These are phyloP conservation scores for Sciurus carolinensis DNA, from an alignment of 2,797 vertebrate genomes.

Conservation along the genomic window DNA sequence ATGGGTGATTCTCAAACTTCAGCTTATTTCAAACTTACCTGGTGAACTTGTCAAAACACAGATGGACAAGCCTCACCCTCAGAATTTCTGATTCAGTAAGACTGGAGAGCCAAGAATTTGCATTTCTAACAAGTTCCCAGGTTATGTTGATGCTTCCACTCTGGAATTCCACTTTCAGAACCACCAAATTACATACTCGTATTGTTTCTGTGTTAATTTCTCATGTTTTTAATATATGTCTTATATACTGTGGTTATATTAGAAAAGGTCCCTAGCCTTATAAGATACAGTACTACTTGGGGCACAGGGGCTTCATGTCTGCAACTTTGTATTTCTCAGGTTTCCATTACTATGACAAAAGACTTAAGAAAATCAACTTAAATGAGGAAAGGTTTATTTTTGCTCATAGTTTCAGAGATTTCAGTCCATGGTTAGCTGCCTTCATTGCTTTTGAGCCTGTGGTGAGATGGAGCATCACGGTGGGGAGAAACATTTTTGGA, in stretches of 20 bases:
- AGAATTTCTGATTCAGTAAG: not conserved
- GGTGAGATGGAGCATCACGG: not conserved
- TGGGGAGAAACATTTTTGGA: not conserved
- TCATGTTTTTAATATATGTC: not conserved
- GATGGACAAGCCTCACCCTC: not conserved
- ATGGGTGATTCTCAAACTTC: not conserved
- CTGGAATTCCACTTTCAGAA: not conserved
- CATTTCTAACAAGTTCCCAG: not conserved
- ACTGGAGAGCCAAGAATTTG: not conserved
- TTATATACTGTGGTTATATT: not conserved
- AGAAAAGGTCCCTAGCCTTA: not conserved
- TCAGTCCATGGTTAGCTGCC: not conserved
- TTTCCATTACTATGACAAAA: not conserved
- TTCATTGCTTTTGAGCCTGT: not conserved
- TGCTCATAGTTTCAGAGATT: not conserved
- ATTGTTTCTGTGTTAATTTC: not conserved
- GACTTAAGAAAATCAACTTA: not conserved
- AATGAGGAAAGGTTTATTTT: not conserved
- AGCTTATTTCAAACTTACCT: not conserved
- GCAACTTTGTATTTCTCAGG: not conserved
- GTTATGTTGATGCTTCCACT: not conserved
- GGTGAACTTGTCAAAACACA: constrained; percentile 3
- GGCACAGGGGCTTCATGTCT: not conserved
- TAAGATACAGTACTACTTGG: not conserved
- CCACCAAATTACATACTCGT: not conserved